These are phyloP conservation scores for Manduca sexta DNA, from an alignment of 1,140 invertebrate genomes.

Conservation along the genomic window DNA sequence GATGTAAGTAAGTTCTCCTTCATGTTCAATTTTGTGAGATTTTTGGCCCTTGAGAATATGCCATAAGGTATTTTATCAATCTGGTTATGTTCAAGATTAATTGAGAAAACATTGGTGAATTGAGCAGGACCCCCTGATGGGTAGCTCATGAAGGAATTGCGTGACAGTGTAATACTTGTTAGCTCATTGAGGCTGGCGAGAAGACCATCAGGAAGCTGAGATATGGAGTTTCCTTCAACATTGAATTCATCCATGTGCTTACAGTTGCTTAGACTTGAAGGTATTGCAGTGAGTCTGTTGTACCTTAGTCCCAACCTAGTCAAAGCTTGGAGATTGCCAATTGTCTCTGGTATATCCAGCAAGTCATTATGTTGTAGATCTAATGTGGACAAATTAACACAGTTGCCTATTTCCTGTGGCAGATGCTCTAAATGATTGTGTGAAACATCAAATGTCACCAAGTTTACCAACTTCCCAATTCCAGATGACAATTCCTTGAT, in stretches of 20 bases:
- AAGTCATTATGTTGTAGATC: conserved; percentile 99
- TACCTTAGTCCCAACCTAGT: conserved; percentile 94
- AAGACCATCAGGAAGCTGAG: conserved; percentile 94
- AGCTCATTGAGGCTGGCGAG: conserved; percentile 93
- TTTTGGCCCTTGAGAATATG: conserved; percentile 94
- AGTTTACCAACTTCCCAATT: conserved; percentile 92
- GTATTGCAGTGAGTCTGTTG: conserved; percentile 92
- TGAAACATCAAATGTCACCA: conserved; percentile 97
- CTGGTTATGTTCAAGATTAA: conserved; percentile 99
- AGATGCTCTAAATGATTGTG: conserved; percentile 98
- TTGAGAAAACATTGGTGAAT: conserved; percentile 93
- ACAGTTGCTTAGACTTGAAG: conserved; percentile 93
- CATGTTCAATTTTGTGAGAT: conserved; percentile 97
- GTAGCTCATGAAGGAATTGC: conserved; percentile 96
- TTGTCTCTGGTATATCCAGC: conserved; percentile 94
- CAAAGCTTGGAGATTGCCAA: conserved; percentile 92
- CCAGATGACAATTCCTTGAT: conserved; percentile 95
- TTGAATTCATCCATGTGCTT: conserved; percentile 98
- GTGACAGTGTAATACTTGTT: conserved; percentile 95
- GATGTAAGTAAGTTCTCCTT: conserved; percentile 97
- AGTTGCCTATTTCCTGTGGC: conserved; percentile 95
- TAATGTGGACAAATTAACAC: conserved; percentile 92
- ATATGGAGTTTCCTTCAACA: conserved; percentile 98
- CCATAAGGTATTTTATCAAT: conserved; percentile 98
- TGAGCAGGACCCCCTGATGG: conserved; percentile 98